phyloP scores from a whole-genome alignment of 1,140 invertebrate genomes.

The Magallana angulata region DNA sequence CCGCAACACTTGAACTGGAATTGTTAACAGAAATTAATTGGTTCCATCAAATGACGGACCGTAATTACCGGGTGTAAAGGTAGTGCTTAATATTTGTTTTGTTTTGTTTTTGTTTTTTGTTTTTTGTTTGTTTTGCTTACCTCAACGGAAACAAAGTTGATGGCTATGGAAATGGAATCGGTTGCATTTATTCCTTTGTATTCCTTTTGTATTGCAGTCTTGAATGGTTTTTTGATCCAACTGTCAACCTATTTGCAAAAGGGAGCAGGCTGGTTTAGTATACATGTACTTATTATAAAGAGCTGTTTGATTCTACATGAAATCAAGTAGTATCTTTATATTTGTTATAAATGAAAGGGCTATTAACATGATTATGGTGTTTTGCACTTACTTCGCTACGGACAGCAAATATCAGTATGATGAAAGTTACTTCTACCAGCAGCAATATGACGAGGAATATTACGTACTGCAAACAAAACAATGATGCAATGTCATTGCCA shows the following conservation, averaged over 20 bases:
- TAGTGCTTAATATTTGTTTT: too few relatives aligned
- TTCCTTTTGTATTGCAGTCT: slow-evolving; percentile 52
- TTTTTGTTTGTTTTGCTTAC: slow-evolving; percentile 43
- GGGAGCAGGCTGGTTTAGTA: too few relatives aligned
- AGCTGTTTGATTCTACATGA: too few relatives aligned
- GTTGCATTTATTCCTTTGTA: slow-evolving; percentile 59
- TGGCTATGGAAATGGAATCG: slow-evolving; percentile 57
- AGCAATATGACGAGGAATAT: slow-evolving; percentile 54
- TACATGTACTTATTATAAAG: too few relatives aligned
- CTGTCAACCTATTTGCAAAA: slow-evolving; percentile 51
- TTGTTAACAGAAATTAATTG: not conserved
- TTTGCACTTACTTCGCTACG: slow-evolving; percentile 49
- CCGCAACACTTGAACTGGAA: slow-evolving; percentile 66
- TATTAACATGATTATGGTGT: too few relatives aligned
- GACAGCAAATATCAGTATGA: slow-evolving; percentile 58
- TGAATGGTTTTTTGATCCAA: slow-evolving; percentile 56
- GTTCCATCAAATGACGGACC: too few relatives aligned
- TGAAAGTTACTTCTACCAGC: slow-evolving; percentile 57
- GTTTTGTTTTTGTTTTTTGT: too few relatives aligned
- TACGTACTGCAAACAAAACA: slow-evolving; percentile 58
- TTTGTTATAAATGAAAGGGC: too few relatives aligned
- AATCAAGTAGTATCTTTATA: too few relatives aligned
- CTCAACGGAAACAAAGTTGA: slow-evolving; percentile 62
- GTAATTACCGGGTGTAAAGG: too few relatives aligned
- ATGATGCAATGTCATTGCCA: not conserved